These are phyloP conservation scores for Zootoca vivipara DNA, from an alignment of 2,113 vertebrate species.

Conservation along the genomic window DNA sequence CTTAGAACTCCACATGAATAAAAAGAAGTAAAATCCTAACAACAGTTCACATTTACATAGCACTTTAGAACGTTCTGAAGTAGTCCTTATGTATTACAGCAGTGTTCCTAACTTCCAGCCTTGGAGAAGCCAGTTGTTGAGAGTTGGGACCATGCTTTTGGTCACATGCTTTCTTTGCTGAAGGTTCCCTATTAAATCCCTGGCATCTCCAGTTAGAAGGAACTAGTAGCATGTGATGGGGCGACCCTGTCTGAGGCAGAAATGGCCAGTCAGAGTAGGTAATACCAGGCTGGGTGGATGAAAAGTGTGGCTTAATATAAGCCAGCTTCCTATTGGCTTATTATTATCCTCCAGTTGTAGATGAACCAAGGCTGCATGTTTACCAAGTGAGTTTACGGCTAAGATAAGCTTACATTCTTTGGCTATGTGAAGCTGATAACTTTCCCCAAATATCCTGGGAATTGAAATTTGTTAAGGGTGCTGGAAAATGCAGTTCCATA, in stretches of 20 bases:
- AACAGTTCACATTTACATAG: neutral
- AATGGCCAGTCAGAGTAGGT: neutral
- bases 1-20: neutral
- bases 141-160: neutral
- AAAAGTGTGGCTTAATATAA: neutral
- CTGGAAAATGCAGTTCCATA: too few relatives aligned
- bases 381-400: neutral
- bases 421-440: too few relatives aligned
- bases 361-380: neutral
- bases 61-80: neutral
- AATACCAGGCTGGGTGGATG: neutral
- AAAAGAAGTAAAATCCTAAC: neutral
- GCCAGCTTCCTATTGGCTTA: neutral
- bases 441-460: too few relatives aligned
- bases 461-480: too few relatives aligned
- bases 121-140: neutral
- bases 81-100: neutral
- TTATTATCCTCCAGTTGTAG: neutral
- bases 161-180: too few relatives aligned
- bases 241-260: neutral
- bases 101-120: neutral
- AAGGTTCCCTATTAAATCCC: neutral
- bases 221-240: neutral
- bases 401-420: neutral
- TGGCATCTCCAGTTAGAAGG: neutral